Percentiles rank a stretch among this genome's conserved stretches.
These are phyloP conservation scores for Propithecus coquereli DNA, from an alignment of 2,113 vertebrate genomes.

Conservation along the genomic window DNA sequence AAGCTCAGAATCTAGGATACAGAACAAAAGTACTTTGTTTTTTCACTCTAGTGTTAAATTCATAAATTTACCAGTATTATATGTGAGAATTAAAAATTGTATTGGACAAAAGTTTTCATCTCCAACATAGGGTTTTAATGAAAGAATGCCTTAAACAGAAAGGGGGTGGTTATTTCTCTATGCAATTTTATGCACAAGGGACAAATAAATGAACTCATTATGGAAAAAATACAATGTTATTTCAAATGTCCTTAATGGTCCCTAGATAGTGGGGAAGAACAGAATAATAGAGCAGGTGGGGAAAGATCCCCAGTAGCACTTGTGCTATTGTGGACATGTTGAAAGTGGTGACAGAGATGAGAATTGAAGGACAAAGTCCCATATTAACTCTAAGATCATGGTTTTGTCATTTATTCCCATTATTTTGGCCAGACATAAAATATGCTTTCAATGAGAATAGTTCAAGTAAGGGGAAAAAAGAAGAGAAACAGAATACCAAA, in stretches of 20 bases:
- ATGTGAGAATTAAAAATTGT: background rate
- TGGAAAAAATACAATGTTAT: background rate
- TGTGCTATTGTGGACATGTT: background rate
- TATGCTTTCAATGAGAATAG: background rate
- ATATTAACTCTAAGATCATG: background rate
- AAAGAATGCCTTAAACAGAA: conserved; percentile 11
- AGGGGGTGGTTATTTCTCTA: background rate
- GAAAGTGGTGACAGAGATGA: background rate
- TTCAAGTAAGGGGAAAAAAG: background rate
- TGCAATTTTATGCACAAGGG: conserved; percentile 16
- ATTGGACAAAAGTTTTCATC: conserved; percentile 12
- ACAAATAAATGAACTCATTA: background rate
- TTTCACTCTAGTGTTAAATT: conserved; percentile 1
- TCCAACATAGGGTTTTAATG: conserved; percentile 27
- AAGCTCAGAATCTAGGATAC: background rate
- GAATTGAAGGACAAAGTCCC: background rate
- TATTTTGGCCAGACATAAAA: conserved; percentile 22
- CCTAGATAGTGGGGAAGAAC: background rate
- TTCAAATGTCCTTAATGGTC: background rate
- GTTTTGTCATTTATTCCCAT: background rate
- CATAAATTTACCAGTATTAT: background rate
- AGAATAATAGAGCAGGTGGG: background rate
- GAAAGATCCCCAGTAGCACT: background rate
- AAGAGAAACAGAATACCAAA: background rate
- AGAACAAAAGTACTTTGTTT: background rate